Percentiles rank a stretch among this genome's conserved stretches.
Evolutionary conservation across 2,113 vertebrate species (phyloP).

Genomic region (Pomatostomus ruficeps): DNA sequence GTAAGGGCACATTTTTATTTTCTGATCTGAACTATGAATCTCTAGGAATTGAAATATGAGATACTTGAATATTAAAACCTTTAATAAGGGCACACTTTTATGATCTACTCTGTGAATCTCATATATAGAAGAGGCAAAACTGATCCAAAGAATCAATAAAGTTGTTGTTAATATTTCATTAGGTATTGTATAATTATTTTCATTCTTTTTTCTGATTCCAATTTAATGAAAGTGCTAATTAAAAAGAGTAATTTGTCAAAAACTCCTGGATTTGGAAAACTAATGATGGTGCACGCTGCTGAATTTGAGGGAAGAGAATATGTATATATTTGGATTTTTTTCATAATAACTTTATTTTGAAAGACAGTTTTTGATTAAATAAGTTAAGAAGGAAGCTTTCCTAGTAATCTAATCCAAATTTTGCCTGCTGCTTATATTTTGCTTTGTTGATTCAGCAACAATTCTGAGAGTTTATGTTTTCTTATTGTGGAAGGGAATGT

Average conservation of each 20-base stretch:
- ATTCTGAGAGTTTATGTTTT: not conserved
- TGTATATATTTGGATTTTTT: not conserved
- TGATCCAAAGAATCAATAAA: not conserved
- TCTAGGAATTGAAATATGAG: not conserved
- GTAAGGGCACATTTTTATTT: not conserved
- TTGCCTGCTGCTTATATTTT: not conserved
- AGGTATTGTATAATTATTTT: not conserved
- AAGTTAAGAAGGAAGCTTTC: fast-evolving
- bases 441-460: not conserved
- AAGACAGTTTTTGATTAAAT: not conserved
- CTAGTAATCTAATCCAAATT: not conserved
- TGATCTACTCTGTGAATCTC: not conserved
- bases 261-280: not conserved
- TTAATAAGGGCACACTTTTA: not conserved
- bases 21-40: not conserved
- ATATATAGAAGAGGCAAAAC: not conserved
- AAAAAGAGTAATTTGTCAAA: not conserved
- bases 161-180: not conserved
- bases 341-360: not conserved
- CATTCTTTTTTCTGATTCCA: not conserved
- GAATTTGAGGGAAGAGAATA: not conserved
- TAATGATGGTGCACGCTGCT: fast-evolving
- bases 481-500: fast-evolving
- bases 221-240: not conserved
- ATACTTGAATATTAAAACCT: not conserved